phyloP scores from a whole-genome alignment of 2,113 vertebrate genomes.

The Spea bombifrons region DNA sequence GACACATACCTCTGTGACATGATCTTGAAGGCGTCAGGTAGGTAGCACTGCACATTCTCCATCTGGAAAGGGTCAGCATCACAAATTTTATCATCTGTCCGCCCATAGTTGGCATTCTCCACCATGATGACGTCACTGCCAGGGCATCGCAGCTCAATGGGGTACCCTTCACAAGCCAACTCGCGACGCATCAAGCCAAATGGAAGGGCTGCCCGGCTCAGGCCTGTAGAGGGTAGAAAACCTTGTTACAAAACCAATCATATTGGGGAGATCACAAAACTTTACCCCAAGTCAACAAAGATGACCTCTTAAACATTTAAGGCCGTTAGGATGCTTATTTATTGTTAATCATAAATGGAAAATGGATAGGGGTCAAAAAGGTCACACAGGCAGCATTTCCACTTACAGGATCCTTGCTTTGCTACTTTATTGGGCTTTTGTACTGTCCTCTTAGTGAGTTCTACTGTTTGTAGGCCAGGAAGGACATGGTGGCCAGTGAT shows the following conservation, averaged over 20 bases:
- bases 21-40: constrained; percentile 88
- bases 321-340: no score
- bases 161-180: constrained; percentile 90
- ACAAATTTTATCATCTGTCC: constrained; percentile 92
- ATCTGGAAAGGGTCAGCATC: constrained; percentile 92
- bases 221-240: constrained; percentile 59
- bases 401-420: no score
- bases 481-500: no score
- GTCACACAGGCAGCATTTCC: no score
- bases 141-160: constrained; percentile 89
- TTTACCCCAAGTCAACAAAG: neutral
- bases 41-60: constrained; percentile 92
- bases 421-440: no score
- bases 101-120: constrained; percentile 89
- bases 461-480: no score
- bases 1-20: constrained; percentile 84
- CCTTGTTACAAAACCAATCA: neutral
- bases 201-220: constrained; percentile 86
- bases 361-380: no score
- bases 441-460: no score
- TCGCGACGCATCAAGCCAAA: constrained; percentile 88
- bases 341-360: no score
- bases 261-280: no score
- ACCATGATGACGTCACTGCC: constrained; percentile 94
- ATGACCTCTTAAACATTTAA: no score